Percentiles rank a stretch among this genome's conserved stretches.
phyloP scores from a whole-genome alignment of 2,888 invertebrate genomes.

The Trichopria drosophilae region DNA sequence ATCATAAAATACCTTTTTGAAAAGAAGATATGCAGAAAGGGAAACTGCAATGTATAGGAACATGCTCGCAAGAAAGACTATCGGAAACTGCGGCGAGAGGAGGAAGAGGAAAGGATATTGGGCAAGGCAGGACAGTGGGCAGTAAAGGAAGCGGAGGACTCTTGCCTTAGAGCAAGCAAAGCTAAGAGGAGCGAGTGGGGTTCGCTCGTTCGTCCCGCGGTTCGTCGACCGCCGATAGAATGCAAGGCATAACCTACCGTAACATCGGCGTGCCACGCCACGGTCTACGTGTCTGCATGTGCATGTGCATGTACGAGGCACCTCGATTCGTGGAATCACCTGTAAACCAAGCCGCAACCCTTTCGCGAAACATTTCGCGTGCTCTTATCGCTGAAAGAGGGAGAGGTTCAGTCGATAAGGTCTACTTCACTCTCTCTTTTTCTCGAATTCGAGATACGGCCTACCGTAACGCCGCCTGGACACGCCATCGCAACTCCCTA shows the following conservation, averaged over 20 bases:
- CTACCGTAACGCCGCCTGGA: no score
- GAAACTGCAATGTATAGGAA: slow-evolving; percentile 15
- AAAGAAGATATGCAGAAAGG: slow-evolving; percentile 15
- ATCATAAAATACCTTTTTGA: no score
- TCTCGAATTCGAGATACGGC: slow-evolving; percentile 29
- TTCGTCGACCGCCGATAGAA: slow-evolving; percentile 56
- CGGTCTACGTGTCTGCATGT: slow-evolving; percentile 31
- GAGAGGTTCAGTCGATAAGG: background rate
- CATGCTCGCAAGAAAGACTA: slow-evolving; percentile 9
- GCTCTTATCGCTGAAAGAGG: background rate
- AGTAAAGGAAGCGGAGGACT: slow-evolving; percentile 41
- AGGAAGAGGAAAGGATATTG: slow-evolving; percentile 34
- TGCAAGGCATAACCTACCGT: slow-evolving; percentile 57
- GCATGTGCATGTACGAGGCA: slow-evolving; percentile 5
- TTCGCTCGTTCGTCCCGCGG: slow-evolving; percentile 51
- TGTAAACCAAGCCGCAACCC: slow-evolving; percentile 36
- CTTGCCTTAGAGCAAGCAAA: slow-evolving; percentile 32
- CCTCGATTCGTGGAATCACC: slow-evolving; percentile 43
- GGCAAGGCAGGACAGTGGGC: slow-evolving; percentile 44
- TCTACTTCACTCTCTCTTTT: slow-evolving; percentile 11
- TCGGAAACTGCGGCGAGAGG: slow-evolving; percentile 38
- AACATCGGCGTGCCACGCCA: slow-evolving; percentile 45
- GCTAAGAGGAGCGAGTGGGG: slow-evolving; percentile 33
- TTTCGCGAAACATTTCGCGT: slow-evolving; percentile 14
- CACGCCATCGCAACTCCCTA: no score